Percentiles rank a stretch among this genome's conserved stretches.
Conservation (phyloP, 2,797 vertebrate species). For the Crenichthys baileyi region DNA sequence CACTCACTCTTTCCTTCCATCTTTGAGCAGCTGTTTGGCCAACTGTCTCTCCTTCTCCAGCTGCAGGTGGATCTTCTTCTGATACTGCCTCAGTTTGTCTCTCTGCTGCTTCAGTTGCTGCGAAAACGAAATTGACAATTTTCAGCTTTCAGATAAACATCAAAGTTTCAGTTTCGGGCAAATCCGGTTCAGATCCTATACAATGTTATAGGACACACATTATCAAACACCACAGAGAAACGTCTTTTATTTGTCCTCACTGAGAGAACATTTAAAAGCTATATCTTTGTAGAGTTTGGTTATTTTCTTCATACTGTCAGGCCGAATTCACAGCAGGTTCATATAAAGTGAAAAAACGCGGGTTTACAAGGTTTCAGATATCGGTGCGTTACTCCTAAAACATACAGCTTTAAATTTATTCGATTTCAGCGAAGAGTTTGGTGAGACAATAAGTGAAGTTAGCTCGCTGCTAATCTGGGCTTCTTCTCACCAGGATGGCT, state of each 20-base stretch:
- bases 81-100: conserved; percentile 93
- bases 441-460: neutral
- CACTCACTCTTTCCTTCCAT: conserved; percentile 92
- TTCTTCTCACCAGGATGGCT: conserved; percentile 85
- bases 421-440: neutral
- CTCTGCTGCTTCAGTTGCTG: conserved; percentile 98
- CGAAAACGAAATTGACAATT: neutral
- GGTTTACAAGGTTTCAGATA: too few relatives aligned
- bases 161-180: neutral
- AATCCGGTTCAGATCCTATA: neutral
- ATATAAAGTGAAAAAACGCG: fast-evolving
- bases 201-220: neutral
- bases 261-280: neutral
- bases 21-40: conserved; percentile 88
- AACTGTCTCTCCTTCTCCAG: conserved; percentile 87
- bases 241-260: neutral
- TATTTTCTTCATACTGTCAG: fast-evolving
- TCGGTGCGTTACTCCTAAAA: fast-evolving
- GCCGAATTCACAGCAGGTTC: conserved; percentile 11
- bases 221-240: too few relatives aligned
- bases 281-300: neutral
- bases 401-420: neutral
- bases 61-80: conserved; percentile 86
- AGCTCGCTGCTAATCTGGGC: conserved; percentile 14
- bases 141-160: neutral